Base-by-base conservation (phyloP, 2,113 vertebrate species). In the Lontra canadensis region DNA sequence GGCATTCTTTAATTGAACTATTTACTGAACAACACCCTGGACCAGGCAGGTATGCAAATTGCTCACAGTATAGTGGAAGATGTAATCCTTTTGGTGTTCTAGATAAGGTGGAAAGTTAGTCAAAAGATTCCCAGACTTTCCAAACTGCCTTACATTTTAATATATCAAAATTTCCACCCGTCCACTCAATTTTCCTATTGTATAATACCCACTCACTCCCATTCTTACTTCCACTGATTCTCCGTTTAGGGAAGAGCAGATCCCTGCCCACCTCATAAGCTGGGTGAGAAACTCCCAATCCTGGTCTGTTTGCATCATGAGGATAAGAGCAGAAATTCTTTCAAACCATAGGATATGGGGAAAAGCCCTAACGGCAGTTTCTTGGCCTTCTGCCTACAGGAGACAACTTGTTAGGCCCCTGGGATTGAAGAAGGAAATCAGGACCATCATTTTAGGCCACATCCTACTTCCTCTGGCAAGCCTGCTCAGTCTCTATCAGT, bases 371-470 rank as follows among this genome's bases (percentile, higher is more conserved):
- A 74, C 76, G 57, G 74, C 79, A 83, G 47, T 83, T 92, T 93
- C 86, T 95, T 57, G 25, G 55, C 25, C 74, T 88, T 97, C 74
- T 84, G 23, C 95, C 61, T n/a, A 81, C 26, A 87, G 57, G 21
- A 96, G 83, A 97, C 96, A 97, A 97, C 7, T 95, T 81, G 47
- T 89, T 61, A 84, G 91, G 25, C 52, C 78, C 78, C 44, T 13
- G 79, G 80, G 83, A 94, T 15, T 96, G 29, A 94, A 97, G 90
- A 67, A 97, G 84, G 92, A 97, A 97, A 92, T 90, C 39, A 73
- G 92, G 71, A 93, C 73, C 86, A 84, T 96, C 69, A 44, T 91
- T 81, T 78, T 81, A 69, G 80, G 44, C 52, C 42, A 31, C 26
- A 52, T 96, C 55, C 42, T 42, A 81, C 80, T 92, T 98, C 61